These are phyloP conservation scores for Hemaris fuciformis DNA, from an alignment of 2,888 invertebrate genomes.

Conservation along the genomic window DNA sequence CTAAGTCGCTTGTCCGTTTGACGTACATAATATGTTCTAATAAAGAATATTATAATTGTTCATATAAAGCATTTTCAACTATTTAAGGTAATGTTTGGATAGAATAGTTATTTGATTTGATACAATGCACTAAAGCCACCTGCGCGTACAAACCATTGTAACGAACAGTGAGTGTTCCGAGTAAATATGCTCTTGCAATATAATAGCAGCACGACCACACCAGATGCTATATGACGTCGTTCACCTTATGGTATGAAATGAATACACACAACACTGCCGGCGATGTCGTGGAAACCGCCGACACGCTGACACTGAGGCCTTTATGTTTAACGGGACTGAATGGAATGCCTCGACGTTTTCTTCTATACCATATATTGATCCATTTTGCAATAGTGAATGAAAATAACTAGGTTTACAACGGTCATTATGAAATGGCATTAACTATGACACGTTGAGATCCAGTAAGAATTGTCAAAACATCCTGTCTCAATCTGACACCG, in stretches of 20 bases:
- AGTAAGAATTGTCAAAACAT: constrained; percentile 37
- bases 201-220: constrained; percentile 17
- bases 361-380: background rate
- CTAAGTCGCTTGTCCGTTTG: too few species aligned
- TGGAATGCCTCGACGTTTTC: background rate
- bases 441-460: constrained; percentile 17
- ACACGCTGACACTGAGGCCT: constrained; percentile 7
- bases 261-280: constrained; percentile 22
- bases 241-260: constrained; percentile 35
- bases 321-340: constrained; percentile 13
- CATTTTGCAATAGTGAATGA: background rate
- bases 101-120: background rate
- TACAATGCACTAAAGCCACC: background rate
- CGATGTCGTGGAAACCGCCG: constrained; percentile 24
- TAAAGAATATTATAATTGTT: background rate
- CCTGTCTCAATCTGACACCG: constrained; percentile 38
- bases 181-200: constrained; percentile 16
- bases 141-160: background rate
- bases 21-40: too few species aligned
- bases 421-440: background rate
- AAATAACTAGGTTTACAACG: background rate
- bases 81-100: background rate
- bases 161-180: background rate
- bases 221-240: constrained; percentile 32
- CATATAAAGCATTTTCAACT: background rate